phyloP scores from a whole-genome alignment of 2,888 invertebrate species.

The Meliscaeva auricollis region DNA sequence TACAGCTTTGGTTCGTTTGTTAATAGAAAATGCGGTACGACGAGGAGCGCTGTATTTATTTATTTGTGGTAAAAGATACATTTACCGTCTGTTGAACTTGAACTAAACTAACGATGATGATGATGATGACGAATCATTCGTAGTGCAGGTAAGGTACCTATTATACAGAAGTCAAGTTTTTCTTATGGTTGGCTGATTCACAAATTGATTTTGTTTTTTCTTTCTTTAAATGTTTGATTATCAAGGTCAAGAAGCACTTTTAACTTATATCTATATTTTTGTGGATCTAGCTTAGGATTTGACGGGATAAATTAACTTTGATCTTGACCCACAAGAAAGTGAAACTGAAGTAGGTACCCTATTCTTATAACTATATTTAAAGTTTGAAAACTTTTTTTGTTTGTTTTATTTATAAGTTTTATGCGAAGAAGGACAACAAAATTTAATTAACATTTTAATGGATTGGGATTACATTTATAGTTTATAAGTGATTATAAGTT shows the following conservation, averaged over 20 bases:
- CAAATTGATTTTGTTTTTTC: conserved; percentile 24
- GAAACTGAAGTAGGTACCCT: background rate
- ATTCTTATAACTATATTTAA: background rate
- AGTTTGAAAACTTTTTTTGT: background rate
- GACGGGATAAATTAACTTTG: background rate
- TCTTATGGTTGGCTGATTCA: conserved; percentile 1
- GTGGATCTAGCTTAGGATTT: background rate
- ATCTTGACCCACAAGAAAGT: conserved; percentile 27
- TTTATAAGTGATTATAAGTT: background rate
- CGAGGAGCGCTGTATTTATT: background rate
- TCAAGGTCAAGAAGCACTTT: conserved; percentile 21
- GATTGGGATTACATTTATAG: background rate
- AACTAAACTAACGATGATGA: conserved; percentile 41
- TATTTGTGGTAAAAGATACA: conserved; percentile 34
- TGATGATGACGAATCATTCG: conserved; percentile 48
- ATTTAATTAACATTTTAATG: background rate
- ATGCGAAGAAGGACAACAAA: background rate
- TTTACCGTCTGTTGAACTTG: conserved; percentile 70
- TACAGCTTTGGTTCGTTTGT: background rate
- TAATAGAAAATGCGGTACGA: background rate
- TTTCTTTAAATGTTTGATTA: background rate
- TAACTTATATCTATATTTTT: background rate
- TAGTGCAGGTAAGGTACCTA: conserved; percentile 39
- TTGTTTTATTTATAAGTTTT: background rate
- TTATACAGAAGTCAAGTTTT: background rate